Base-by-base conservation (phyloP, 2,888 invertebrate genomes). In the Melolontha melolontha region DNA sequence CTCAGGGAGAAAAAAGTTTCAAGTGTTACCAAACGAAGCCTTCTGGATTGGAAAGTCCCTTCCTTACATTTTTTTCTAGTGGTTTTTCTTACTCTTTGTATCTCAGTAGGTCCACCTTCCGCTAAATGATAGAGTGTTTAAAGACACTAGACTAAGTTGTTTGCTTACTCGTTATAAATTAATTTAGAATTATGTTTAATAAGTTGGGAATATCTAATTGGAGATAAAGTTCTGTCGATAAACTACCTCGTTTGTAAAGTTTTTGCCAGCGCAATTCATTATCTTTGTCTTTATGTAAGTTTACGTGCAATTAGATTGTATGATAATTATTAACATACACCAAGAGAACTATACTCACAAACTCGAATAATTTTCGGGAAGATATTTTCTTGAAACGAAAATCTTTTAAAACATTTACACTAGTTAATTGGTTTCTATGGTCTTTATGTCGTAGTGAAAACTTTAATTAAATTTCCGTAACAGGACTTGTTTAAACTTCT, bases 101-200 rank as follows among this genome's bases (percentile, higher is more conserved):
- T 11, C 11, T 10, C 49, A 49, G 22, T 49, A 1, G 8, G 11
- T 5, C 34, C 22, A 29, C 7, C 42, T 22, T 16, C 10, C 16
- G 14, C 6, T 59, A 47, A 59, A 59, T 34, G 44, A 29, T 14
- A 47, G 16, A 59, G 29, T 34, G 14, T 11, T 44, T 34, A 14
- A 44, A 44, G 27, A 27, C 12, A 11, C 29, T 44, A 11, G 27
- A 10, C 34, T 34, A 44, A 40, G 16, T 59, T 59, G 16, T 59
- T 59, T 44, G 10, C 34, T 7, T 5, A 11, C 11, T 47, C 44
- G 34, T 47, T 59, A 59, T 34, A 59, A 34, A 59, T 44, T 59
- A 59, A 59, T 59, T 59, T 59, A 47, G 29, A 47, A 59, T 59
- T 59, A 44, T 47, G 29, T 47, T 59, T 47, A 47, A 34, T 44